These are phyloP conservation scores for Unio delphinus DNA, from an alignment of 2,888 invertebrate genomes.

Conservation along the genomic window DNA sequence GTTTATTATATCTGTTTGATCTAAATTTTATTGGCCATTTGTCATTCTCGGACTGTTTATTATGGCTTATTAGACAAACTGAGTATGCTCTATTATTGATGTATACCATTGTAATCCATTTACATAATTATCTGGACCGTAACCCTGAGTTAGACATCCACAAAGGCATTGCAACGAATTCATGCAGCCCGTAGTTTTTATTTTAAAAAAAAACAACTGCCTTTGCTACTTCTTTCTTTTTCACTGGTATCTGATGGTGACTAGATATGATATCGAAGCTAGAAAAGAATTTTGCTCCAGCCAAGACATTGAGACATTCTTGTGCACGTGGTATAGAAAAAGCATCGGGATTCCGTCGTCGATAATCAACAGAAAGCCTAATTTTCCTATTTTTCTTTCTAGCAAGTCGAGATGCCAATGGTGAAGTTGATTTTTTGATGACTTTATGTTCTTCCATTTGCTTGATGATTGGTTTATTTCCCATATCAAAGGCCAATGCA, in stretches of 20 bases:
- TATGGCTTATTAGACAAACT: too few species aligned
- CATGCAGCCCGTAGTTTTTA: conserved; percentile 21
- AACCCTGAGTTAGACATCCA: conserved; percentile 11
- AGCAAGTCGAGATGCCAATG: conserved; percentile 4
- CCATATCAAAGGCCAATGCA: not conserved
- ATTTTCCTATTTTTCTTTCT: too few species aligned
- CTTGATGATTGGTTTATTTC: conserved; percentile 11
- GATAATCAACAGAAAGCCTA: conserved; percentile 9
- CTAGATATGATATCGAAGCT: conserved; percentile 23
- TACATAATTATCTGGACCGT: conserved; percentile 3
- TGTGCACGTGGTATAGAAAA: conserved; percentile 23
- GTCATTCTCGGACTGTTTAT: too few species aligned
- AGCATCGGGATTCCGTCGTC: conserved; percentile 21
- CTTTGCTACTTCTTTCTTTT: conserved; percentile 22
- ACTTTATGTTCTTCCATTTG: conserved; percentile 15
- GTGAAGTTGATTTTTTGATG: conserved; percentile 11
- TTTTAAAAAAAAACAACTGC: conserved; percentile 9
- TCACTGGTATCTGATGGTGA: conserved; percentile 25
- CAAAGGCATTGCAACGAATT: conserved; percentile 7
- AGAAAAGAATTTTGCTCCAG: conserved; percentile 6
- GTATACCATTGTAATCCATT: conserved; percentile 1
- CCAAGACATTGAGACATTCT: conserved; percentile 10
- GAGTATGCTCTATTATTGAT: too few species aligned
- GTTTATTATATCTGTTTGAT: too few species aligned
- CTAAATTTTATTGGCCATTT: too few species aligned